Evolutionary conservation across 2,113 vertebrate species (phyloP), one percentile per base, ranked within the genome.

Genomic region (Neolamprologus sp.): DNA sequence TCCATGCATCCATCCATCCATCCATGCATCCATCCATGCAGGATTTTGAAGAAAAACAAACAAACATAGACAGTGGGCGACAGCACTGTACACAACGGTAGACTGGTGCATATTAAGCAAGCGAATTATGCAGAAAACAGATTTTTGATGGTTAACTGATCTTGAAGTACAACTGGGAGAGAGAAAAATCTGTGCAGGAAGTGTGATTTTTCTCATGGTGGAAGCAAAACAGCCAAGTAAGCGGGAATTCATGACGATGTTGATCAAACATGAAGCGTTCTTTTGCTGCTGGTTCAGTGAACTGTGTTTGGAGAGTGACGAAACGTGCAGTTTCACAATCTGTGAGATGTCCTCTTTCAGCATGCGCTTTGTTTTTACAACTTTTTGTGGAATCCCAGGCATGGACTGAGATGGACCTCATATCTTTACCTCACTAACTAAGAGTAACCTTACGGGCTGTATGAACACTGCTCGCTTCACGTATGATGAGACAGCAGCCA

Each of bases 1-100:
- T 9, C 0, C 4, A 49, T 19, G 0, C 4, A 49, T 9, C 0
- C 7, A 49, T 49, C 0, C 13, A 49, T 49, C 0, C 2, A 51
- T n/a, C 2, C 3, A 51, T 51, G 1, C 17, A 9, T 51, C 0
- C 42, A 45, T 7, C 0, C 14, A 47, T 16, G 0, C 6, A n/a
- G n/a, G n/a, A n/a, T n/a, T 60, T 33, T 60, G 28, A 60, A 60
- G 16, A 60, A 11, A 63, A 60, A 60, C 28, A 63, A 33, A 58
- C 58, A 63, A 63, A 33, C 1, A 60, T 3, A 60, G 28, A 63
- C 58, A 33, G 3, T 2, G 0, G 16, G 9, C 1, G 1, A 63
- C 58, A 35, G 30, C 6, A 11, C 28, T 63, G 28, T n/a, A 35
- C 30, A 63, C 9, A 7, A 2, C 9, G 9, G 28, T n/a, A 7